Percentiles rank a stretch among this genome's conserved stretches.
phyloP scores from a whole-genome alignment of 2,888 invertebrate genomes.

The Dilophus febrilis region DNA sequence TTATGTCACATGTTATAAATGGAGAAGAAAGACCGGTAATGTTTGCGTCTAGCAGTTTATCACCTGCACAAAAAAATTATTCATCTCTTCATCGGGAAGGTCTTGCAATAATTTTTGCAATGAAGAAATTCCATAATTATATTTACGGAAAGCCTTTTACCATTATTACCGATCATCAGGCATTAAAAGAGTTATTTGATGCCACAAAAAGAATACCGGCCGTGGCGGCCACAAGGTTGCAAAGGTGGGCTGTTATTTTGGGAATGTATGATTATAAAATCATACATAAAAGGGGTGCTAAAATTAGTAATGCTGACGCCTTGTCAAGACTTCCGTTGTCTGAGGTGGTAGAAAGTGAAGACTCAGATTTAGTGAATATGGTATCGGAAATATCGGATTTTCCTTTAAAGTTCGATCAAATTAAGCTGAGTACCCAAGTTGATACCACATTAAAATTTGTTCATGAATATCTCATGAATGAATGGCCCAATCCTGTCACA shows the following conservation, averaged over 20 bases:
- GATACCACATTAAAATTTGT: not conserved
- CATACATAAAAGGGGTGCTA: constrained; percentile 5
- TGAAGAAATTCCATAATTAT: constrained; percentile 25
- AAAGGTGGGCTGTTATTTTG: constrained; percentile 16
- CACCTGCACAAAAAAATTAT: constrained; percentile 6
- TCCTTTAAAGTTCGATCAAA: not conserved
- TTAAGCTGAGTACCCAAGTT: not conserved
- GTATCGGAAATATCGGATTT: no score
- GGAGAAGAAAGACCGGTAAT: constrained; percentile 9
- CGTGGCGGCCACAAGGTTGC: constrained; percentile 12
- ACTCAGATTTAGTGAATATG: no score
- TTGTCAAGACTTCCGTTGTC: constrained; percentile 10
- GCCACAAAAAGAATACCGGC: constrained; percentile 9
- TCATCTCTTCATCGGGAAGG: constrained; percentile 6
- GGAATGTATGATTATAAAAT: constrained; percentile 8
- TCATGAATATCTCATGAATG: not conserved
- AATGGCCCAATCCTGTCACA: not conserved
- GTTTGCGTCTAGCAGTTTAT: constrained; percentile 8
- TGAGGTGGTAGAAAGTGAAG: not conserved
- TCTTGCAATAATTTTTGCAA: constrained; percentile 17
- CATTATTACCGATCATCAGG: constrained; percentile 12
- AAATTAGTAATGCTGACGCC: constrained; percentile 11
- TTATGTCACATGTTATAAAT: constrained; percentile 7
- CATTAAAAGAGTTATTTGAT: constrained; percentile 12
- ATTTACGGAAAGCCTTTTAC: constrained; percentile 19